Evolutionary conservation across 2,888 invertebrate species (phyloP).

Genomic region (Neoaliturus tenellus): DNA sequence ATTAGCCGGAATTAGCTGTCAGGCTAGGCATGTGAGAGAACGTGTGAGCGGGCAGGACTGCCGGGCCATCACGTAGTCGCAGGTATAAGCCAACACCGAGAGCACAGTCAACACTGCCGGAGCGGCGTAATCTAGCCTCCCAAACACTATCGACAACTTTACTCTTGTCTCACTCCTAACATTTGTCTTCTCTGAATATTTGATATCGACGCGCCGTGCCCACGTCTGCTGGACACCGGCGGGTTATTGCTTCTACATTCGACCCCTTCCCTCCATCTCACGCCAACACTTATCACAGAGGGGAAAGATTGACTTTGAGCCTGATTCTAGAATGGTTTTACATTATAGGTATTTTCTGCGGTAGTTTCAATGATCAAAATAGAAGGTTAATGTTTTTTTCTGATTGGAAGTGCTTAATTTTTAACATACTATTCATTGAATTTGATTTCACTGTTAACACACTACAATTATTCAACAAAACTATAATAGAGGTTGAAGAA

Average conservation of each 20-base stretch:
- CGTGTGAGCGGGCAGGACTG: neutral
- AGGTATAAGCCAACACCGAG: neutral
- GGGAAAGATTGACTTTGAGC: too few species aligned
- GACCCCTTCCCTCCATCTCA: neutral
- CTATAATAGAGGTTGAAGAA: too few species aligned
- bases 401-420: too few species aligned
- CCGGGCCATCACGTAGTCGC: neutral
- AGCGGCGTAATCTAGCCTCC: neutral
- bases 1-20: too few species aligned
- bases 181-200: conserved; percentile 40
- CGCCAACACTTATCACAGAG: too few species aligned
- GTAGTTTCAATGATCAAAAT: too few species aligned
- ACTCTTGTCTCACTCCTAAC: conserved; percentile 17
- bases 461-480: too few species aligned
- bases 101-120: conserved; percentile 13
- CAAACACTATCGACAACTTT: conserved; percentile 40
- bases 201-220: neutral
- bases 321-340: too few species aligned
- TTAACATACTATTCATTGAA: too few species aligned
- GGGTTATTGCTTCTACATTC: neutral
- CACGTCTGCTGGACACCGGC: neutral
- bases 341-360: too few species aligned
- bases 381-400: too few species aligned
- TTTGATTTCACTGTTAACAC: too few species aligned
- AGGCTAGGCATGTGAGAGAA: neutral